Evolutionary conservation across 2,888 invertebrate genomes (phyloP).

Genomic region (Bembecia ichneumoniformis): DNA sequence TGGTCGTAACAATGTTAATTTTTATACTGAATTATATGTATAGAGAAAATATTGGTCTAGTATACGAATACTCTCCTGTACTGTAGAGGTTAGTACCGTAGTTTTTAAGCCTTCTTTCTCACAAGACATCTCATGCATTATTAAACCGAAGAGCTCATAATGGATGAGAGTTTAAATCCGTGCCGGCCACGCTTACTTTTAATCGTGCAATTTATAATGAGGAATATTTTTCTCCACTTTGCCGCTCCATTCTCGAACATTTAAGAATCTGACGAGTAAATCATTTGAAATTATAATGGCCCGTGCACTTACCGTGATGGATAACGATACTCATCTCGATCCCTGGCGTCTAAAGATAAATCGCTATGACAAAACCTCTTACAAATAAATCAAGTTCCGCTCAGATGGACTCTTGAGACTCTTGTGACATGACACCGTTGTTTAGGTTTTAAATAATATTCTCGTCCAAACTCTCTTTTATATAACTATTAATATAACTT

Average conservation of each 20-base stretch:
- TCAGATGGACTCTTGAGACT: background rate
- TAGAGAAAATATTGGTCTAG: too few species aligned
- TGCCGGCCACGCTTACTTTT: conserved; percentile 24
- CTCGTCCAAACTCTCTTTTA: too few species aligned
- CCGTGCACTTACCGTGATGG: conserved; percentile 44
- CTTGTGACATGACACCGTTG: background rate
- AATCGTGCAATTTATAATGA: conserved; percentile 42
- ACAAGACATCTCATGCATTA: conserved; percentile 14
- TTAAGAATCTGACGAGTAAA: conserved; percentile 28
- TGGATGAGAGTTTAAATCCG: conserved; percentile 22
- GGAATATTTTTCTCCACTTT: conserved; percentile 19
- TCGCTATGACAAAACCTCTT: conserved; percentile 24
- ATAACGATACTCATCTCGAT: conserved; percentile 28
- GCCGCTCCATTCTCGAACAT: conserved; percentile 10
- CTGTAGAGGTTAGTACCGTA: background rate
- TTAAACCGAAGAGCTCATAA: conserved; percentile 20
- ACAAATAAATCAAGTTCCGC: conserved; percentile 16
- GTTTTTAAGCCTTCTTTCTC: background rate
- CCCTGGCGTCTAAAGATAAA: conserved; percentile 36
- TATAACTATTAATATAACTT: too few species aligned
- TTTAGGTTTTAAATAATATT: too few species aligned
- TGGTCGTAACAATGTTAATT: too few species aligned
- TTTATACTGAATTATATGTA: too few species aligned
- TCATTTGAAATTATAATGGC: conserved; percentile 43
- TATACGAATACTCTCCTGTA: too few species aligned